These are phyloP conservation scores for Umimayanthus chanpuru DNA, from an alignment of 92 coral and sea anemone genomes.

Conservation along the genomic window DNA sequence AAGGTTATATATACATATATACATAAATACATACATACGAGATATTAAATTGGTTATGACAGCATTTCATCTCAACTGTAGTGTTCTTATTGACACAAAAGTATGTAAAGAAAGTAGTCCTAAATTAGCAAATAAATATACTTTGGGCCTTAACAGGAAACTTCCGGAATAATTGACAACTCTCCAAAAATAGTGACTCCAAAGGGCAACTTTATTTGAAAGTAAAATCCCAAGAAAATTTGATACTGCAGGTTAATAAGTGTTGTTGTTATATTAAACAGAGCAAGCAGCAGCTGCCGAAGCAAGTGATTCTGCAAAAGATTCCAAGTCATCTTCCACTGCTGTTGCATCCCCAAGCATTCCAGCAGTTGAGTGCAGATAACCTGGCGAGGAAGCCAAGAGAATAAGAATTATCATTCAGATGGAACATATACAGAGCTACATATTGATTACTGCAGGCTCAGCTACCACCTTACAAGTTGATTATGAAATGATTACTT, in stretches of 20 bases:
- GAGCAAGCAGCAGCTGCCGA: slow-evolving; percentile 67
- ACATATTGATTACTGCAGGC: neutral
- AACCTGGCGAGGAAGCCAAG: slow-evolving; percentile 39
- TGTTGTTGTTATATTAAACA: neutral
- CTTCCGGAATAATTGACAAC: too few relatives aligned
- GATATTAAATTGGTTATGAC: too few relatives aligned
- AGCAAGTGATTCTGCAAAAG: slow-evolving; percentile 47
- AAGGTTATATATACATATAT: too few relatives aligned
- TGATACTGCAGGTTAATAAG: neutral
- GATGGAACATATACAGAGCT: slow-evolving; percentile 5
- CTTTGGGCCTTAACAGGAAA: too few relatives aligned
- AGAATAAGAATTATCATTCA: slow-evolving; percentile 5
- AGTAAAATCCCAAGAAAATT: neutral
- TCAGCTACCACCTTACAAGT: neutral
- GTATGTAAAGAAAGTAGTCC: too few relatives aligned
- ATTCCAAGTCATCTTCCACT: slow-evolving; percentile 64
- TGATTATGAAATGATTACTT: neutral
- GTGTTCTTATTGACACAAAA: too few relatives aligned
- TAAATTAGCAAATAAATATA: too few relatives aligned
- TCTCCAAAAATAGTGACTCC: too few relatives aligned
- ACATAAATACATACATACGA: too few relatives aligned
- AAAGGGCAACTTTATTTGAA: neutral
- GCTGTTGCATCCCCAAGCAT: slow-evolving; percentile 58
- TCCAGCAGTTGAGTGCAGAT: slow-evolving; percentile 94
- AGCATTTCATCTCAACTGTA: too few relatives aligned